A percentile compares a stretch with the other conserved stretches of the same genome.
Conservation (phyloP, 2,113 vertebrate genomes). For the Chaenogobius annularis region DNA sequence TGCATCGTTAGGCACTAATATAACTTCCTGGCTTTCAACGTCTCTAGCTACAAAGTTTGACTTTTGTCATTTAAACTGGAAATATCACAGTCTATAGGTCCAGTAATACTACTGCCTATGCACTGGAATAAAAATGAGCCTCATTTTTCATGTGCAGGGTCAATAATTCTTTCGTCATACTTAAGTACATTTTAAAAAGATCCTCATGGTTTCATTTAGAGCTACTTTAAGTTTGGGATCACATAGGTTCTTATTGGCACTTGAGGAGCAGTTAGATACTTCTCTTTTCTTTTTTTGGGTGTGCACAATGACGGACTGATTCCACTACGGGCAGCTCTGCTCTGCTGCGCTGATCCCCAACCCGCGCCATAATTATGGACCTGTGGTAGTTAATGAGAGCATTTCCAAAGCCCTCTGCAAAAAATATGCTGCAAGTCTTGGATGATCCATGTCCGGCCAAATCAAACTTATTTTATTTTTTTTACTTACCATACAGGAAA, state of each 20-base stretch:
- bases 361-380: background rate
- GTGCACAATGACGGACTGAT: conserved; percentile 9
- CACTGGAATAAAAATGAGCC: conserved; percentile 67
- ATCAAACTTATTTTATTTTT: background rate
- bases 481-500: background rate
- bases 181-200: conserved; percentile 28
- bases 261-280: conserved; percentile 66
- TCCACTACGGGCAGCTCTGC: background rate
- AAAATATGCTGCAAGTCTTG: background rate
- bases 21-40: background rate
- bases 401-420: too few relatives aligned
- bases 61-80: background rate
- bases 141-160: conserved; percentile 56
- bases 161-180: conserved; percentile 18
- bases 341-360: background rate
- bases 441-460: background rate
- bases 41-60: background rate
- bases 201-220: conserved; percentile 34
- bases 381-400: too few relatives aligned
- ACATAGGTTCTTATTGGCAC: conserved; percentile 66
- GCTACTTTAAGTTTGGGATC: conserved; percentile 22
- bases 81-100: background rate
- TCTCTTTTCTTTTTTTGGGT: conserved; percentile 52
- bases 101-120: conserved; percentile 8
- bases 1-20: conserved; percentile 2